Conservation (phyloP, 2,797 vertebrate genomes). For the Monodelphis domestica region DNA sequence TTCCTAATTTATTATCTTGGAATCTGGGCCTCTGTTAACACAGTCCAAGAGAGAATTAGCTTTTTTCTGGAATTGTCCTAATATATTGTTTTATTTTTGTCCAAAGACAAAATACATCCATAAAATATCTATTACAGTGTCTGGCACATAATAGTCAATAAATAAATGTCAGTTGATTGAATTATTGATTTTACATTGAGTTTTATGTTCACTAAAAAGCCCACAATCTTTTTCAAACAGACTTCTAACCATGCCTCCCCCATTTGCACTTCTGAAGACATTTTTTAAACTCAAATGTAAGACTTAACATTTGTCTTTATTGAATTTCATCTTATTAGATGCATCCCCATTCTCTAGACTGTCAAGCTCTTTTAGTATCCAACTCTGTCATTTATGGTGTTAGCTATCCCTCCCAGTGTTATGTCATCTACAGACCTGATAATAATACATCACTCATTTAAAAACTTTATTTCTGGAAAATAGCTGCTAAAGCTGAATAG, state of each 20-base stretch:
- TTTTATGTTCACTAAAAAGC: neutral
- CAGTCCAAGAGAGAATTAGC: neutral
- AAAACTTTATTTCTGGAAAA: neutral
- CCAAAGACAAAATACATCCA: neutral
- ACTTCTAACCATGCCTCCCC: neutral
- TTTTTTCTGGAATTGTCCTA: neutral
- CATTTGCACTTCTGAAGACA: neutral
- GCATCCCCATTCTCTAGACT: neutral
- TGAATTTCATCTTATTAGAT: neutral
- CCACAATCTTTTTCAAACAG: neutral
- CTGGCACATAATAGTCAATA: neutral
- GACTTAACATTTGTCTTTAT: neutral
- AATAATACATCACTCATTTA: neutral
- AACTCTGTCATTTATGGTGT: neutral
- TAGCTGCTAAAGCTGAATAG: neutral
- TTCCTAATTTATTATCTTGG: neutral
- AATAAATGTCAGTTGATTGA: neutral
- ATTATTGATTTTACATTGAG: neutral
- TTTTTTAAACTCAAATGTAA: neutral
- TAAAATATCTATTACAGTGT: neutral
- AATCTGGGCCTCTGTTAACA: neutral
- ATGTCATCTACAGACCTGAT: neutral
- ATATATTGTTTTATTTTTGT: neutral
- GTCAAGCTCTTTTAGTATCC: neutral
- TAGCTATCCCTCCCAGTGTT: neutral